Evolutionary conservation across 2,113 vertebrate species (phyloP).

Genomic region (Spea bombifrons): DNA sequence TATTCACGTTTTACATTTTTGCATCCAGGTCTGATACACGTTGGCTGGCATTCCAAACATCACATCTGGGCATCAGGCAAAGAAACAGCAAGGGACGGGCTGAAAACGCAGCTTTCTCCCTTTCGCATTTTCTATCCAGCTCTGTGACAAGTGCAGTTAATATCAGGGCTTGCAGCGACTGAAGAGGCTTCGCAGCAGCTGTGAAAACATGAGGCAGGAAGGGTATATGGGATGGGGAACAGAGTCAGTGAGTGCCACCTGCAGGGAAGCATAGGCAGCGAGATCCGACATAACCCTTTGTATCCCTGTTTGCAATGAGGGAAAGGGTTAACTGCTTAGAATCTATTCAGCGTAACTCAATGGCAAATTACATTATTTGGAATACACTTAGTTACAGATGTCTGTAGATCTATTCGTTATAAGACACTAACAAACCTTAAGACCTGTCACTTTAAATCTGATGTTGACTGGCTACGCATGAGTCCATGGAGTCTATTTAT

Average conservation of each 20-base stretch:
- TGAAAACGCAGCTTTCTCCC: constrained; percentile 10
- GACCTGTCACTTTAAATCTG: too few relatives aligned
- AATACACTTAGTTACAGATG: too few relatives aligned
- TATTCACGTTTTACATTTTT: constrained; percentile 35
- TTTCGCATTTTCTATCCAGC: constrained; percentile 32
- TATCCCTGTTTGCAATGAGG: neutral
- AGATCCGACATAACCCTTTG: constrained; percentile 5
- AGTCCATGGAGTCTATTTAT: too few relatives aligned
- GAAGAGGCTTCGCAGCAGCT: constrained; percentile 42
- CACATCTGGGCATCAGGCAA: constrained; percentile 10
- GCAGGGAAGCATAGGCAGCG: constrained; percentile 37
- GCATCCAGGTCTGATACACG: constrained; percentile 23
- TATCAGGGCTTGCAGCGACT: constrained; percentile 36
- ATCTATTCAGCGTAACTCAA: too few relatives aligned
- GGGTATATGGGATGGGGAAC: constrained; percentile 31
- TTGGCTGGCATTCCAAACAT: constrained; percentile 6
- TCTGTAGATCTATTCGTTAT: too few relatives aligned
- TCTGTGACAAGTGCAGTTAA: constrained; percentile 39
- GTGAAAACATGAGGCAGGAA: constrained; percentile 16
- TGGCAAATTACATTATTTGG: too few relatives aligned
- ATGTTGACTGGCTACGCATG: too few relatives aligned
- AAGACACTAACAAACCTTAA: too few relatives aligned
- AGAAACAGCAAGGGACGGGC: constrained; percentile 10
- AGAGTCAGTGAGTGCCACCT: constrained; percentile 42
- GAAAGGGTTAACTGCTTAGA: constrained; percentile 2